Evolutionary conservation across 2,888 invertebrate genomes (phyloP).

Genomic region (Chironomus tentans): DNA sequence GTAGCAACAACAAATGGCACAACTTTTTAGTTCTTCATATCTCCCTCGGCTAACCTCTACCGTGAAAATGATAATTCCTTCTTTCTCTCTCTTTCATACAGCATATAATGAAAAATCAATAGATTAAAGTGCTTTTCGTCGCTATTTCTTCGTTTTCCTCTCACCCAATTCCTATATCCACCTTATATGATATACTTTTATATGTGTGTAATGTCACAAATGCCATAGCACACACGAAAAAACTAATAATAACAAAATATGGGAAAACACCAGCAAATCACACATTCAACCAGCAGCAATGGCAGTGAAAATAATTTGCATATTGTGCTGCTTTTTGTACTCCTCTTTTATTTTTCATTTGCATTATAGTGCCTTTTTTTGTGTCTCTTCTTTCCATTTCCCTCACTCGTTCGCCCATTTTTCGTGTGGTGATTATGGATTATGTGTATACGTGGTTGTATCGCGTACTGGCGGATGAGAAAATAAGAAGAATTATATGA

Average conservation of each 20-base stretch:
- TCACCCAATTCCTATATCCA: neutral
- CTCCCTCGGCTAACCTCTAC: neutral
- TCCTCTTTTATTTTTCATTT: conserved; percentile 5
- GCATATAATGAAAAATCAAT: conserved; percentile 26
- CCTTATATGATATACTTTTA: no score
- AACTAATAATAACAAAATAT: neutral
- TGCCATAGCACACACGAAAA: neutral
- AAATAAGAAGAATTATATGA: no score
- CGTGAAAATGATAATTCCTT: conserved; percentile 13
- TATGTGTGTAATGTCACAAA: neutral
- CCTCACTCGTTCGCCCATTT: no score
- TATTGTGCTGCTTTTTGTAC: neutral
- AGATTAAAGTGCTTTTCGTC: conserved; percentile 25
- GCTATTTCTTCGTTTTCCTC: neutral
- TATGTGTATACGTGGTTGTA: no score
- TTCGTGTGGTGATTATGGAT: no score
- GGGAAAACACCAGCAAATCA: neutral
- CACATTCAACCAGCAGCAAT: neutral
- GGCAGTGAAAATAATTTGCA: conserved; percentile 18
- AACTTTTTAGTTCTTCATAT: neutral
- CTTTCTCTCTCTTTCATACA: neutral
- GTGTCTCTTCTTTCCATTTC: no score
- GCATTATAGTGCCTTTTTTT: conserved; percentile 21
- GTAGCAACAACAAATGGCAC: neutral
- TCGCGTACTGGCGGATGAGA: no score